Evolutionary conservation across 2,888 invertebrate genomes (phyloP).

Genomic region (Drosophila anomelani): DNA sequence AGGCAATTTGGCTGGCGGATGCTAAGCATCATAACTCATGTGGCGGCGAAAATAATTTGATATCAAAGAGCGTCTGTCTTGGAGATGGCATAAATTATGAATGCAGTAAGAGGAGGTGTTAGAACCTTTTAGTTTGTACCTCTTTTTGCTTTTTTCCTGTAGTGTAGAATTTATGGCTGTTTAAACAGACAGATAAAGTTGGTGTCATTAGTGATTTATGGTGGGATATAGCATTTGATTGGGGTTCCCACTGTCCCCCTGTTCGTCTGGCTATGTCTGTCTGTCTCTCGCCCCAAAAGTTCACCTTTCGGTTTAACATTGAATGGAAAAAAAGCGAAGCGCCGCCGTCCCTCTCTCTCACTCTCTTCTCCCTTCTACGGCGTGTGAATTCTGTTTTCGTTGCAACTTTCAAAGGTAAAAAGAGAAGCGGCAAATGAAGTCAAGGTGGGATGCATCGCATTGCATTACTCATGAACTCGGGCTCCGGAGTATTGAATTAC

Average conservation of each 20-base stretch:
- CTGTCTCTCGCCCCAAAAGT: slow-evolving; percentile 19
- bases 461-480: slow-evolving; percentile 69
- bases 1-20: slow-evolving; percentile 63
- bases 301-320: slow-evolving; percentile 67
- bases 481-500: slow-evolving; percentile 57
- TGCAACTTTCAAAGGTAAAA: slow-evolving; percentile 78
- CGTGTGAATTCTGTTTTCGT: slow-evolving; percentile 76
- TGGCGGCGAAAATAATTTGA: slow-evolving; percentile 70
- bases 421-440: slow-evolving; percentile 73
- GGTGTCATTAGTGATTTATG: slow-evolving; percentile 76
- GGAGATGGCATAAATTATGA: slow-evolving; percentile 74
- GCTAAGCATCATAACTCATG: slow-evolving; percentile 71
- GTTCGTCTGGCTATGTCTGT: slow-evolving; percentile 6
- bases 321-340: slow-evolving; percentile 61
- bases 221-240: slow-evolving; percentile 70
- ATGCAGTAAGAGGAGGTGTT: slow-evolving; percentile 67
- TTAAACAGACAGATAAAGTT: slow-evolving; percentile 70
- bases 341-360: slow-evolving; percentile 45
- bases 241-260: slow-evolving; percentile 37
- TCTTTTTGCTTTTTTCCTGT: slow-evolving; percentile 10
- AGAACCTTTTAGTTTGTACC: slow-evolving; percentile 63
- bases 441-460: slow-evolving; percentile 63
- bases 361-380: slow-evolving; percentile 30
- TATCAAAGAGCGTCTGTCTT: slow-evolving; percentile 66
- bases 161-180: slow-evolving; percentile 72